Percentiles rank a stretch among this genome's conserved stretches.
These are phyloP conservation scores for Sinocyclocheilus grahami DNA, from an alignment of 2,113 vertebrate genomes.

Conservation along the genomic window DNA sequence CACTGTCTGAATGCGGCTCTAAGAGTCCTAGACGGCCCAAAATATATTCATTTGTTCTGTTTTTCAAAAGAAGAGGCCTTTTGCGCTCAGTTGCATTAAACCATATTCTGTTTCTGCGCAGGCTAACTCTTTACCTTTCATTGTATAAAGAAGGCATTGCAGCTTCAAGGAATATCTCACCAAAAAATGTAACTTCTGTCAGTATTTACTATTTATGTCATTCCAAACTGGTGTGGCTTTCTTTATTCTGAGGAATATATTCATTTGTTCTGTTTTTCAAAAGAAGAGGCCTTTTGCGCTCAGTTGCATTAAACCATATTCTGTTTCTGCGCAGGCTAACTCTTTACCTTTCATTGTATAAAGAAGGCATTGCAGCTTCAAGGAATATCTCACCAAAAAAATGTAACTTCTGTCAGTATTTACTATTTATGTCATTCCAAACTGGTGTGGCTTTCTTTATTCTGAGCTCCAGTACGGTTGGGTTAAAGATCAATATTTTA, in stretches of 20 bases:
- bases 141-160: not conserved
- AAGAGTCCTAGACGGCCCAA: not conserved
- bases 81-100: not conserved
- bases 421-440: not conserved
- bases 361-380: not conserved
- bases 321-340: not conserved
- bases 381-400: not conserved
- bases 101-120: not conserved
- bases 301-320: not conserved
- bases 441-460: not conserved
- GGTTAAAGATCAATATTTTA: not conserved
- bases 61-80: not conserved
- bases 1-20: not conserved
- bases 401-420: not conserved
- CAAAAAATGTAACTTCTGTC: not conserved
- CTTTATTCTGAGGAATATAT: not conserved
- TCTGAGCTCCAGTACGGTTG: not conserved
- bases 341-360: not conserved
- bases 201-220: not conserved
- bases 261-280: constrained; percentile 21
- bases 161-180: not conserved
- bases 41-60: constrained; percentile 25
- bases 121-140: not conserved
- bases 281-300: not conserved
- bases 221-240: not conserved